Percentiles rank a stretch among this genome's conserved stretches.
These are phyloP conservation scores for Bombus impatiens DNA, from an alignment of 1,140 invertebrate species.

Conservation along the genomic window DNA sequence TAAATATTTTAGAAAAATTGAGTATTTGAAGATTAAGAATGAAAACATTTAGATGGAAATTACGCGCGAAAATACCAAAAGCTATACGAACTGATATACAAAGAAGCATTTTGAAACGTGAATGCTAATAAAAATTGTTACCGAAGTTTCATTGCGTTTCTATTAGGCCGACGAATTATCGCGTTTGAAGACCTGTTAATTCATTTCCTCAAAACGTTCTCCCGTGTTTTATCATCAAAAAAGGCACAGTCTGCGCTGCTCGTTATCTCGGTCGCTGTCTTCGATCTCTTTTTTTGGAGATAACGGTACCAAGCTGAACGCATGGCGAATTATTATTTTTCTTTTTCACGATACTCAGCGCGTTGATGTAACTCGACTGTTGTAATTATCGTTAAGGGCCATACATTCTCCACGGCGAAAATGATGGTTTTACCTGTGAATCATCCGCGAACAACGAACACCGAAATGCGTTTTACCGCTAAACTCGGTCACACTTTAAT, in stretches of 20 bases:
- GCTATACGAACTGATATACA: too few relatives aligned
- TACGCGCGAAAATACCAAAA: too few relatives aligned
- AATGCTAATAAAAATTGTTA: neutral
- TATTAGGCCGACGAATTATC: neutral
- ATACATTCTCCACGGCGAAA: constrained; percentile 3
- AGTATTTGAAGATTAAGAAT: too few relatives aligned
- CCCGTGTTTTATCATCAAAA: constrained; percentile 4
- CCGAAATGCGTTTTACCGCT: neutral
- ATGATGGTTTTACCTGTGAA: neutral
- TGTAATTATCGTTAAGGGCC: constrained; percentile 44
- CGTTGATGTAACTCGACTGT: neutral
- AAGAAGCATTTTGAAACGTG: too few relatives aligned
- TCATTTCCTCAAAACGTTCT: neutral
- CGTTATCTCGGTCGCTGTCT: constrained; percentile 9
- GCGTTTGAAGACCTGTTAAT: constrained; percentile 15
- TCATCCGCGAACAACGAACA: neutral
- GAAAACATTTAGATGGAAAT: too few relatives aligned
- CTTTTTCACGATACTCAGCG: neutral
- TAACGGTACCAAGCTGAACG: constrained; percentile 18
- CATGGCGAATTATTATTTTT: constrained; percentile 15
- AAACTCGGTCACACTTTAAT: neutral
- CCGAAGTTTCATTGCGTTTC: too few relatives aligned
- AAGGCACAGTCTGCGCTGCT: constrained; percentile 24
- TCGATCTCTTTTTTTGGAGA: neutral
- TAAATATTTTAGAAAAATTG: too few relatives aligned